A percentile compares a stretch with the other conserved stretches of the same genome.
Conservation (phyloP, 2,888 invertebrate genomes). For the Helicoverpa assulta region DNA sequence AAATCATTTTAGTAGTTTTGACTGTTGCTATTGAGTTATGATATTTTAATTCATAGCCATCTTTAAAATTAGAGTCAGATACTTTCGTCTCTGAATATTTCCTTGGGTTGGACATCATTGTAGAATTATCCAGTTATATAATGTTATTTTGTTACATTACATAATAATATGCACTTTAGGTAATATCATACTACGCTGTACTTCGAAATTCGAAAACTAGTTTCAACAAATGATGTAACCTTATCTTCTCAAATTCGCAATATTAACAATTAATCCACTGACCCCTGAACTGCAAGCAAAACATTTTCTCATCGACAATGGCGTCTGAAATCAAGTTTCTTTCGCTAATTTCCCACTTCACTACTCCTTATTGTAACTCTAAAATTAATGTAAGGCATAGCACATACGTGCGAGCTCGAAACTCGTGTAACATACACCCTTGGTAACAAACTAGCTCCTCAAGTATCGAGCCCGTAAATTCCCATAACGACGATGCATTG, state of each 20-base stretch:
- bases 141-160: conserved; percentile 1
- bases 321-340: conserved; percentile 68
- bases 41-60: too few relatives aligned
- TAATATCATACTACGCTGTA: too few relatives aligned
- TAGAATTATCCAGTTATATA: background rate
- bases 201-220: conserved; percentile 32
- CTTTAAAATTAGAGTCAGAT: too few relatives aligned
- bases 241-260: conserved; percentile 30
- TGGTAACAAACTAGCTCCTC: conserved; percentile 71
- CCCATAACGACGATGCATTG: conserved; percentile 85
- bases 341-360: conserved; percentile 78
- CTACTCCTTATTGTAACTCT: conserved; percentile 68
- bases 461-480: conserved; percentile 77
- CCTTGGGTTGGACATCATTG: too few relatives aligned
- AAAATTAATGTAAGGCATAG: conserved; percentile 69
- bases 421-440: conserved; percentile 71
- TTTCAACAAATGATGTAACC: conserved; percentile 40
- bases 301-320: conserved; percentile 70
- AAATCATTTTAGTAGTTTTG: too few relatives aligned
- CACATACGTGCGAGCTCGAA: conserved; percentile 61
- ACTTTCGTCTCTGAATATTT: too few relatives aligned
- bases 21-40: too few relatives aligned
- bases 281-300: conserved; percentile 70
- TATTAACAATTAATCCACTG: conserved; percentile 37
- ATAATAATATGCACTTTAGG: background rate